Conservation (phyloP, 2,797 vertebrate species). For the Xiphorhynchus erythropygius region DNA sequence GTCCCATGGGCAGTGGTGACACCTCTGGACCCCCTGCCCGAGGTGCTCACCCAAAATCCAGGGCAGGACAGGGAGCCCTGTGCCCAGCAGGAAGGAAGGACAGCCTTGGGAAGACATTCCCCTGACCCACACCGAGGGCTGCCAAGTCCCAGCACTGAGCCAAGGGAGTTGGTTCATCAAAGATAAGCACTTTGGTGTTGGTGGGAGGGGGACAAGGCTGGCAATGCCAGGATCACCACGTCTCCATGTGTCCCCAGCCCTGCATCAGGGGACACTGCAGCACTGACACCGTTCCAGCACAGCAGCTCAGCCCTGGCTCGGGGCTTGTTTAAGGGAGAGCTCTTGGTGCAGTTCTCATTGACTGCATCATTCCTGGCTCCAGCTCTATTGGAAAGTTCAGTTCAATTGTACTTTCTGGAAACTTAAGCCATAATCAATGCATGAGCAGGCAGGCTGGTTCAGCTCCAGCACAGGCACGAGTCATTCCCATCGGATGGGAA, state of each 20-base stretch:
- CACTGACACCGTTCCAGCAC: accelerated
- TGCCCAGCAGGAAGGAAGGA: neutral
- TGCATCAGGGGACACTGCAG: neutral
- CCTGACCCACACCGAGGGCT: accelerated
- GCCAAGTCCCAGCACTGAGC: neutral
- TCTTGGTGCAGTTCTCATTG: neutral
- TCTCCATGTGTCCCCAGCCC: neutral
- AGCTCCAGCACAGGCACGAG: neutral
- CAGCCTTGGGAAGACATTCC: neutral
- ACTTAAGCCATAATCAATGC: neutral
- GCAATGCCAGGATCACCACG: neutral
- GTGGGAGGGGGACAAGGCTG: neutral
- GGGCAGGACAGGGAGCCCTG: neutral
- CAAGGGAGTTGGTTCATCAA: neutral
- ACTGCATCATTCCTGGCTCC: neutral
- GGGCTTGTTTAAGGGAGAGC: neutral
- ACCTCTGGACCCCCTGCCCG: accelerated
- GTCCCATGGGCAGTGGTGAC: neutral
- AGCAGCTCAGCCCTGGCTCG: neutral
- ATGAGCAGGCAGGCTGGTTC: neutral
- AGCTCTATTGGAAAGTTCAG: neutral
- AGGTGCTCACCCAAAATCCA: neutral
- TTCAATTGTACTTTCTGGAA: neutral
- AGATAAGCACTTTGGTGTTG: neutral
- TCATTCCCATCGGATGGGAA: neutral